Evolutionary conservation across 2,888 invertebrate genomes (phyloP), one percentile per base, ranked within the genome.

Genomic region (Orthosia gracilis): DNA sequence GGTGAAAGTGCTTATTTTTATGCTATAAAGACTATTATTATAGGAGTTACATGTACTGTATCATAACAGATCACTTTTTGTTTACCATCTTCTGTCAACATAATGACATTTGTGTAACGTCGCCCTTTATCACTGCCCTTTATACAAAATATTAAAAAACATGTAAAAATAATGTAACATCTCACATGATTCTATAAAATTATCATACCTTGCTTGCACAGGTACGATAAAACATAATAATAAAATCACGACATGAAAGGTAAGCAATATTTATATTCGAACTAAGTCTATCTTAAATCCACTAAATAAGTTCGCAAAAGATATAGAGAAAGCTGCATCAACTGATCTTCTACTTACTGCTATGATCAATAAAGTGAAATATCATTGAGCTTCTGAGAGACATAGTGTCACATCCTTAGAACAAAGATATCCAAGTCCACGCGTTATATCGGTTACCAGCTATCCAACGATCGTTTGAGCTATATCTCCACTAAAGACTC

Each of bases 321-420:
- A 23, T 21, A 47, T n/a, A n/a, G 3, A 2, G 2, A 23, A 3
- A 31, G 0, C 11, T 45, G 26, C 26, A 59, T n/a, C 47, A 59
- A 3, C 18, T 54, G 15, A 74, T 15, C 7, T 26, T 21, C 15
- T 26, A 17, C 23, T 1, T 26, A n/a, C 23, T 64, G 17, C 5
- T 12, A 23, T 13, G 4, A n/a, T 45, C 9, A 69, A 21, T 47
- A 63, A 47, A 61, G 88, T 49, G 88, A 90, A 57, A 89, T 90
- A 3, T 90, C 89, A 4, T 65, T 91, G 15, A 87, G 86, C 17
- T 84, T 13, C 80, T 45, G 75, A 82, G 23, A 88, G 85, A 57
- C 82, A 74, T 64, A 45, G 11, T 50, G 73, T 84, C 58, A 79
- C 79, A 21, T 80, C 13, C 13, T 23, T 12, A 40, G 2, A 23